Evolutionary conservation across 2,888 invertebrate species (phyloP).

Genomic region (Lottia scabra): DNA sequence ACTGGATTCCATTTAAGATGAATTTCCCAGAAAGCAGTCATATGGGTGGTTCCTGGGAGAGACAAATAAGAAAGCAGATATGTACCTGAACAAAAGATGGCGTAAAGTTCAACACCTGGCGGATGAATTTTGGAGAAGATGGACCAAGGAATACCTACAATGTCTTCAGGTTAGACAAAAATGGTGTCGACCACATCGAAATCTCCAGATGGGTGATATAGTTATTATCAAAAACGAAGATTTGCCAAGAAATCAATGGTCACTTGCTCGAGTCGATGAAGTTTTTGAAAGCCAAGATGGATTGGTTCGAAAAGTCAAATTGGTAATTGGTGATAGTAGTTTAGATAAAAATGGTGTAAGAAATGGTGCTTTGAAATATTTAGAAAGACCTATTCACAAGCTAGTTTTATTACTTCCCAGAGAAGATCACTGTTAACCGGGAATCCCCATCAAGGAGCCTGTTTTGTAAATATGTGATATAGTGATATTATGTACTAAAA

Average conservation of each 20-base stretch:
- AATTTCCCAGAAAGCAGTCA: conserved; percentile 17
- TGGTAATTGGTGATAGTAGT: conserved; percentile 2
- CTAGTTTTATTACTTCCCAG: background rate
- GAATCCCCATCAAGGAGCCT: background rate
- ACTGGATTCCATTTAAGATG: conserved; percentile 6
- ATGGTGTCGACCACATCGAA: background rate
- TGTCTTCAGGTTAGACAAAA: conserved; percentile 17
- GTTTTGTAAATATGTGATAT: too few relatives aligned
- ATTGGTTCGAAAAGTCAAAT: conserved; percentile 4
- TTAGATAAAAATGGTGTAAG: background rate
- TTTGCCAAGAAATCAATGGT: conserved; percentile 11
- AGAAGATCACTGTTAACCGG: background rate
- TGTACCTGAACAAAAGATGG: conserved; percentile 12
- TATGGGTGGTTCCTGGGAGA: conserved; percentile 20
- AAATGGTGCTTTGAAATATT: conserved; percentile 9
- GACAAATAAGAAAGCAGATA: conserved; percentile 10
- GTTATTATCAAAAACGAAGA: conserved; percentile 14
- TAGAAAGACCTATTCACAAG: background rate
- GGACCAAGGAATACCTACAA: conserved; percentile 13
- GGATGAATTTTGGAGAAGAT: conserved; percentile 12
- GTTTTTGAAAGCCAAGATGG: conserved; percentile 9
- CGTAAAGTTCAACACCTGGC: conserved; percentile 13
- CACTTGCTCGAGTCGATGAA: conserved; percentile 7
- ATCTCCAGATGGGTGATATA: conserved; percentile 9
- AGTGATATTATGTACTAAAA: too few relatives aligned